These are phyloP conservation scores for Drosophila sproati DNA, from an alignment of 1,140 invertebrate species.

Conservation along the genomic window DNA sequence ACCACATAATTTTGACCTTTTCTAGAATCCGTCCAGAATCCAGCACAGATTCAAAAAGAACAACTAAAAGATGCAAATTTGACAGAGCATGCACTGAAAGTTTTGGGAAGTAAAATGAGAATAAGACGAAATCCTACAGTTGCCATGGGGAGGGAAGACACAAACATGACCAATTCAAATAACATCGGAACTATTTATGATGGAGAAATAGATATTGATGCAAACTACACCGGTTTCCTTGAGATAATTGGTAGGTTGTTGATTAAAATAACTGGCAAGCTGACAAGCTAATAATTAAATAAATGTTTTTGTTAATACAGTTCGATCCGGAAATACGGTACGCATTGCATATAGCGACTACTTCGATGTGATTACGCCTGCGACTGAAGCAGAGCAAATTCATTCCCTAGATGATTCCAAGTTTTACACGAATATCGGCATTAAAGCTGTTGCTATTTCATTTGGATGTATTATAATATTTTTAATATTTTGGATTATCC, in stretches of 20 bases:
- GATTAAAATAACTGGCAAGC: neutral
- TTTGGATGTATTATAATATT: conserved; percentile 88
- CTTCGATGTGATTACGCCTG: conserved; percentile 85
- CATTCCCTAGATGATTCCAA: conserved; percentile 58
- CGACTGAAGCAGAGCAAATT: conserved; percentile 64
- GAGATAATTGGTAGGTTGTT: conserved; percentile 89
- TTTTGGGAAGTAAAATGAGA: conserved; percentile 66
- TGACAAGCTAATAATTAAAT: neutral
- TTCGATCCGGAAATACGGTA: conserved; percentile 68
- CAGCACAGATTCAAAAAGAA: conserved; percentile 50
- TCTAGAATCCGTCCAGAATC: conserved; percentile 30
- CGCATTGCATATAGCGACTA: conserved; percentile 87
- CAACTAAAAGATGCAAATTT: conserved; percentile 69
- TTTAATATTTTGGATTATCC: conserved; percentile 89
- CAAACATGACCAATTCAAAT: conserved; percentile 28
- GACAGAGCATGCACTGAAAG: conserved; percentile 72
- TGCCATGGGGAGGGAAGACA: conserved; percentile 29
- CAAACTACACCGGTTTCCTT: conserved; percentile 93
- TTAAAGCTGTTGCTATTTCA: conserved; percentile 87
- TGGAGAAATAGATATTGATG: conserved; percentile 89
- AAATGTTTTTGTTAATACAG: conserved; percentile 29
- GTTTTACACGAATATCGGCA: conserved; percentile 82
- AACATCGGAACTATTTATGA: conserved; percentile 86
- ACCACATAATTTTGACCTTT: too few species aligned
- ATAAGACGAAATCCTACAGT: conserved; percentile 63